phyloP scores from a whole-genome alignment of 2,888 invertebrate species.

The Mystacides longicornis region DNA sequence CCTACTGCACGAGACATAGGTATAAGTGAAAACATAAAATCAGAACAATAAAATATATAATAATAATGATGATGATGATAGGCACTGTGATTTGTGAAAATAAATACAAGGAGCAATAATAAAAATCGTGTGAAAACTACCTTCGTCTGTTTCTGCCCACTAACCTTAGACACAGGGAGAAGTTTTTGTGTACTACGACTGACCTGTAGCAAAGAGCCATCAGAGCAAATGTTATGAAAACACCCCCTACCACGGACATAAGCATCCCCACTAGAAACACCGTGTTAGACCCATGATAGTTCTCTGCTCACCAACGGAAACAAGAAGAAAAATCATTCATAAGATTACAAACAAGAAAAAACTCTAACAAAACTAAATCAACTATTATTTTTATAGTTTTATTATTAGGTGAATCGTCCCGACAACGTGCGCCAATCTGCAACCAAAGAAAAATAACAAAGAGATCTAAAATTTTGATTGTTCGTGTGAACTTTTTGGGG shows the following conservation, averaged over 20 bases:
- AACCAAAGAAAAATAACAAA: too few species aligned
- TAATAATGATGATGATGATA: conserved; percentile 39
- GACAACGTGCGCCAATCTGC: too few species aligned
- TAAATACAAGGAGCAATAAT: conserved; percentile 41
- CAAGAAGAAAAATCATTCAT: conserved; percentile 16
- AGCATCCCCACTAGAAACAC: conserved; percentile 96
- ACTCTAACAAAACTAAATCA: not conserved
- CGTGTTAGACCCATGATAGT: conserved; percentile 96
- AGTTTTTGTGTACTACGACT: conserved; percentile 98
- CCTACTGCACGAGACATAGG: not conserved
- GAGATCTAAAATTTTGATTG: too few species aligned
- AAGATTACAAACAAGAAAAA: not conserved
- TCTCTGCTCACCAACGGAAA: conserved; percentile 58
- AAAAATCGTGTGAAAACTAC: conserved; percentile 49
- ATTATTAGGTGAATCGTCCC: too few species aligned
- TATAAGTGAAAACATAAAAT: conserved; percentile 17
- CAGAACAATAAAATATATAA: too few species aligned
- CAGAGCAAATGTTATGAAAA: conserved; percentile 97
- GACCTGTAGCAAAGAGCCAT: conserved; percentile 99
- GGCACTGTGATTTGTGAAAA: conserved; percentile 39
- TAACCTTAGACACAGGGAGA: conserved; percentile 98
- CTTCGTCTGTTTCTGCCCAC: conserved; percentile 80
- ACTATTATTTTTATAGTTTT: too few species aligned
- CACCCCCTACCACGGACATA: conserved; percentile 98
- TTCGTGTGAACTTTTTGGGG: too few species aligned